Percentiles rank a stretch among this genome's conserved stretches.
phyloP scores from a whole-genome alignment of 2,113 vertebrate species.

The human region DNA sequence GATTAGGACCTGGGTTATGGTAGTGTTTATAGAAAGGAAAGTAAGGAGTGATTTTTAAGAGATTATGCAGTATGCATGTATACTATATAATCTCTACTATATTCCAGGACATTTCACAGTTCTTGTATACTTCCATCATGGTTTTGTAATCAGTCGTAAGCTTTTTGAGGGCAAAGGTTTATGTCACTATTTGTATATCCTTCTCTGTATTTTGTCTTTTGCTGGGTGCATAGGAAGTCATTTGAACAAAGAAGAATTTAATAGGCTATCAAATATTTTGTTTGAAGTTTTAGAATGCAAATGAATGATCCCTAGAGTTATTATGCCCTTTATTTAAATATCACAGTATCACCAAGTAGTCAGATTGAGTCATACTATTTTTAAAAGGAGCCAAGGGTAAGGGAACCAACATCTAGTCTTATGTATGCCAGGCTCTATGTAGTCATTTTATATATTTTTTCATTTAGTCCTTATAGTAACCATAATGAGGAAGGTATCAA shows the following conservation, averaged over 20 bases:
- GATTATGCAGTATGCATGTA: background rate
- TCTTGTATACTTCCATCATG: background rate
- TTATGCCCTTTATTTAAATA: background rate
- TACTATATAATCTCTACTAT: background rate
- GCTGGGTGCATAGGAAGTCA: background rate
- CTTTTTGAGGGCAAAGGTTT: background rate
- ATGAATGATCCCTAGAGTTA: background rate
- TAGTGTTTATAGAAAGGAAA: conserved; percentile 28
- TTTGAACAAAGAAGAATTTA: background rate
- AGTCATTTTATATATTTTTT: background rate
- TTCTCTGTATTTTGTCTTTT: background rate
- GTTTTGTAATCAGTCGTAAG: background rate
- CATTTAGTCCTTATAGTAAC: background rate
- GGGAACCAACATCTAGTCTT: background rate
- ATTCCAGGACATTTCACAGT: background rate
- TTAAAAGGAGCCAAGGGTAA: background rate
- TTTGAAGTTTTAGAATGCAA: conserved; percentile 7
- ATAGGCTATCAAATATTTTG: background rate
- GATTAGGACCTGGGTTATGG: background rate
- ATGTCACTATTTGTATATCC: background rate
- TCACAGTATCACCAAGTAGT: background rate
- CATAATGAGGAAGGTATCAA: background rate
- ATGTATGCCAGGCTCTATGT: background rate
- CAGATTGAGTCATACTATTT: background rate
- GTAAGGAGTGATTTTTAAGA: background rate